Evolutionary conservation across 1,140 invertebrate genomes (phyloP), one percentile per base, ranked within the genome.

Genomic region (Araneus ventricosus): DNA sequence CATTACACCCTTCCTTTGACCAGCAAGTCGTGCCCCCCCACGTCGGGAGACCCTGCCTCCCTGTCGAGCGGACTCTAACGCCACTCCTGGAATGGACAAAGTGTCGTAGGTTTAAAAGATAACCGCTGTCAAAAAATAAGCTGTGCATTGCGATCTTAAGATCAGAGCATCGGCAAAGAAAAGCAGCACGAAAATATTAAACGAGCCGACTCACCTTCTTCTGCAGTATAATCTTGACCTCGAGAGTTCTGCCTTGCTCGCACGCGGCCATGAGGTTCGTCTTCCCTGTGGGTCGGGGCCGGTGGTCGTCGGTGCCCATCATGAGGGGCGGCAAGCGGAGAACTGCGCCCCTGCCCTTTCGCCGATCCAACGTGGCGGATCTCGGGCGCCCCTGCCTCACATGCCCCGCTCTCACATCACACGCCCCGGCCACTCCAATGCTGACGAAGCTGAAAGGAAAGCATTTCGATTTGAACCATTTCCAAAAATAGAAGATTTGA

Each of bases 251-350:
- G 14, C 95, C 95, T 95, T 98, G 98, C 95, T 98, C 98, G 95
- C 98, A 98, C 94, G 98, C 98, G 95, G 98, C 97, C 98, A 98
- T 98, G 94, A 98, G 96, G 88, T 97, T 97, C 87, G 97, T 97
- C 80, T 96, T 96, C n/a, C 96, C 95, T 4, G 61, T 30, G 82
- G 80, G 45, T n/a, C 75, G 82, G 5, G 88, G 59, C 7, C 92
- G 90, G n/a, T 70, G 70, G 24, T 91, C 89, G 14, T 86, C 80
- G 24, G 27, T 63, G 27, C 75, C 70, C 45, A 52, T 82, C 87
- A 84, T 93, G 39, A 93, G 84, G 34, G 91, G 91, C 84, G 91
- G 91, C 85, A 93, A 61, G 27, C 91, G 91, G 22, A 88, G 85
- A 45, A 79, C 84, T 24, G 34, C 61, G 75, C 91, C 84, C 63